Base-by-base conservation (phyloP, 2,113 vertebrate species). In the Lota lota region DNA sequence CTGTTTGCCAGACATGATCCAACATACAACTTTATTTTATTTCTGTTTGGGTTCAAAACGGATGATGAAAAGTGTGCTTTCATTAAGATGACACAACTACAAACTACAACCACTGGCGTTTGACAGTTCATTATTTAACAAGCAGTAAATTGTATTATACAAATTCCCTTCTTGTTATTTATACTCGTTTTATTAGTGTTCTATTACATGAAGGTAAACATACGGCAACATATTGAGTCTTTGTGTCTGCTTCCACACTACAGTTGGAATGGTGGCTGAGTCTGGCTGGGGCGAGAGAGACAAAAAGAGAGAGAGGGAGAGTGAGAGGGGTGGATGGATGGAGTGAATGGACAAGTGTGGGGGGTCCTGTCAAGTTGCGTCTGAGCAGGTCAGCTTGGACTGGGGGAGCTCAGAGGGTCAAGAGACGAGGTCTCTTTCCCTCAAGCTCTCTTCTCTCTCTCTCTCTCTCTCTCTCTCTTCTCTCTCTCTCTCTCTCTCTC, bases 341-440 rank as follows among this genome's bases (percentile, higher is more conserved):
- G 60, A 40, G 64, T 56, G 64, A 64, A 64, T n/a, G 68, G 58
- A 69, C 19, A 63, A 18, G 79, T 22, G 67, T 57, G 79, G 87
- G 89, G 78, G 89, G 89, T 90, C 87, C 82, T 89, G 90, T 89
- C 86, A 88, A 76, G 84, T 84, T 74, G 72, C 79, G 77, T 79
- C 73, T 79, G 79, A 82, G 78, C 69, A 77, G 80, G 75, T 83
- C 75, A 74, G 72, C 72, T 78, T 70, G 80, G 76, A 84, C 85
- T 0, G 69, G 79, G 83, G 87, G 72, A 11, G 76, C 83, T 80
- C 11, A 63, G 61, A 80, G 78, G 92, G 88, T 91, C 88, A 90
- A 84, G 87, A 88, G 87, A 90, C 85, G 80, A 78, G 79, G 75
- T 74, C 74, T 70, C 64, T 69, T 63, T 69, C 65, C 47, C 75